Evolutionary conservation across 2,888 invertebrate genomes (phyloP).

Genomic region (Enchytraeus crypticus): DNA sequence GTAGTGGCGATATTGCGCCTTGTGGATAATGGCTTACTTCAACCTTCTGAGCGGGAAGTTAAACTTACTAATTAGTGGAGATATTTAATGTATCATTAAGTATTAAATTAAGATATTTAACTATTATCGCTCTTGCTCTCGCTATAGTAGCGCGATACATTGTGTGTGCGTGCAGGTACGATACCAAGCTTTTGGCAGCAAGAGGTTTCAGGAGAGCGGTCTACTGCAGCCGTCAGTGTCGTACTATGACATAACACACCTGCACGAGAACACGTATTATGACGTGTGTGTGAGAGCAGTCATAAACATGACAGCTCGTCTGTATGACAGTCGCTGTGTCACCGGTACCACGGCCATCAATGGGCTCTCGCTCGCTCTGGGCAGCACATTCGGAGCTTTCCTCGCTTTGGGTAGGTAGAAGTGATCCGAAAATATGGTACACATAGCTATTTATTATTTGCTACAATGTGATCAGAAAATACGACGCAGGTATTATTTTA

Average conservation of each 20-base stretch:
- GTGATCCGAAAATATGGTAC: too few relatives aligned
- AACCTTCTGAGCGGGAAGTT: too few relatives aligned
- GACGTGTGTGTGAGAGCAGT: conserved; percentile 23
- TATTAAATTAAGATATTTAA: too few relatives aligned
- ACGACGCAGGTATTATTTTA: too few relatives aligned
- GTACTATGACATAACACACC: conserved; percentile 23
- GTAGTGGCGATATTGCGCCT: too few relatives aligned
- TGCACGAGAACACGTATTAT: conserved; percentile 29
- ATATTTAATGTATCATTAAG: too few relatives aligned
- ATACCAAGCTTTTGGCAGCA: conserved; percentile 27
- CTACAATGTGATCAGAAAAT: too few relatives aligned
- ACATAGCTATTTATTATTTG: too few relatives aligned
- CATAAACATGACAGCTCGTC: conserved; percentile 5
- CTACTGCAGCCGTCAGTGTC: conserved; percentile 3
- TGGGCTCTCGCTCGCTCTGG: conserved; percentile 11
- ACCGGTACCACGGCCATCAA: conserved; percentile 4
- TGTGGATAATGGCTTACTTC: too few relatives aligned
- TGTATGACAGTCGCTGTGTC: not conserved
- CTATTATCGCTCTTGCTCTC: too few relatives aligned
- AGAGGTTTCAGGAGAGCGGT: conserved; percentile 16
- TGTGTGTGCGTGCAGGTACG: conserved; percentile 15
- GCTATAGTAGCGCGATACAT: too few relatives aligned
- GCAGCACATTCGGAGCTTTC: conserved; percentile 8
- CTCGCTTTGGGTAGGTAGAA: conserved; percentile 6
- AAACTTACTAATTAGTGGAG: too few relatives aligned